Conservation (phyloP, 2,888 invertebrate species). For the Andrena bicolor region DNA sequence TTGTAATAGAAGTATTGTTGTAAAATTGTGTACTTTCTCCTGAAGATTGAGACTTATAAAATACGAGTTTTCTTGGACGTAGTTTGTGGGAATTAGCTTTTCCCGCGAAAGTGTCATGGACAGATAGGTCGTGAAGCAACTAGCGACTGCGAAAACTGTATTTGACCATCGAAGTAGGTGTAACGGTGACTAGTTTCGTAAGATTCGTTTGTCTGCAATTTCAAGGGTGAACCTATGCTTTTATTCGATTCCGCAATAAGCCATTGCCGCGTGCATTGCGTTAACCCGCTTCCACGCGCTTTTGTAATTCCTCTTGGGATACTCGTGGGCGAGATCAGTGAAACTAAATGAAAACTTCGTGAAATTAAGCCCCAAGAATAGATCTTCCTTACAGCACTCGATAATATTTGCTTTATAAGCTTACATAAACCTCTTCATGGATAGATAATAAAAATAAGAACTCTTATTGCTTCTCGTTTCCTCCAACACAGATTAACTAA, state of each 20-base stretch:
- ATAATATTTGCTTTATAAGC: too few relatives aligned
- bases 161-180: constrained; percentile 19
- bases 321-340: background rate
- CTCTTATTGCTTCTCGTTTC: background rate
- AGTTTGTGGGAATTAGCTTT: constrained; percentile 1
- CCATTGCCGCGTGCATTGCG: constrained; percentile 10
- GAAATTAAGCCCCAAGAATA: background rate
- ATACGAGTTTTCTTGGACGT: background rate
- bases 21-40: too few relatives aligned
- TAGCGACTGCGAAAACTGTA: background rate
- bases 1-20: too few relatives aligned
- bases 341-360: background rate
- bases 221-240: constrained; percentile 36
- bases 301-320: constrained; percentile 1
- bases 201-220: constrained; percentile 22
- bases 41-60: background rate
- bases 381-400: too few relatives aligned
- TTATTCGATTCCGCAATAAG: constrained; percentile 9
- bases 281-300: background rate
- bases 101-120: background rate
- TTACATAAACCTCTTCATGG: too few relatives aligned
- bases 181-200: constrained; percentile 18
- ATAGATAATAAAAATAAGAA: background rate
- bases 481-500: background rate
- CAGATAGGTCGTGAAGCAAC: constrained; percentile 9